A percentile compares a stretch with the other conserved stretches of the same genome.
phyloP scores from a whole-genome alignment of 1,140 invertebrate species.

The Aphidius ervi region DNA sequence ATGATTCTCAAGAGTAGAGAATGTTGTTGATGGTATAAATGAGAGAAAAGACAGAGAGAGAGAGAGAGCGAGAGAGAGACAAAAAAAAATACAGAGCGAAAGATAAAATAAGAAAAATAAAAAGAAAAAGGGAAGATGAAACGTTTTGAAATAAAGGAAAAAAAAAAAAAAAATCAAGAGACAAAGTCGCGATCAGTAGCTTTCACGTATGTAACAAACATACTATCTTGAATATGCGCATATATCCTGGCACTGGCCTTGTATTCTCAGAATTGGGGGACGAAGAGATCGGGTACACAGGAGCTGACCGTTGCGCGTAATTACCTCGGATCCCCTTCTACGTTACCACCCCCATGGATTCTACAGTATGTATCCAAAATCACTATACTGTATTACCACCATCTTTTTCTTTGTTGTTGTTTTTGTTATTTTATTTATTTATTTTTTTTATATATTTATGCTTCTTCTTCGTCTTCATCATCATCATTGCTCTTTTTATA shows the following conservation, averaged over 20 bases:
- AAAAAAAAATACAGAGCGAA: not conserved
- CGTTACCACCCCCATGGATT: conserved; percentile 5
- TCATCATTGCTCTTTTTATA: not conserved
- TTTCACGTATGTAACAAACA: conserved; percentile 49
- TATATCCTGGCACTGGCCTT: conserved; percentile 41
- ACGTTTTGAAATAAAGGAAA: not conserved
- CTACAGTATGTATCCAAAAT: too few relatives aligned
- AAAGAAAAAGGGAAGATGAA: conserved; percentile 7
- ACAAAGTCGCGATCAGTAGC: conserved; percentile 33
- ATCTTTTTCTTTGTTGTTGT: not conserved
- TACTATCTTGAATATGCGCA: conserved; percentile 55
- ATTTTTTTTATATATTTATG: not conserved
- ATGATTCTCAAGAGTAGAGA: not conserved
- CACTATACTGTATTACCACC: not conserved
- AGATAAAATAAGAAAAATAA: conserved; percentile 3
- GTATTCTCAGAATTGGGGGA: conserved; percentile 48
- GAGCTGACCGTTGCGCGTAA: conserved; percentile 48
- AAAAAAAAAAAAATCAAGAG: not conserved
- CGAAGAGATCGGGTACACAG: conserved; percentile 34
- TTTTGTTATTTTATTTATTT: not conserved
- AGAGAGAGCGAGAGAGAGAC: too few relatives aligned
- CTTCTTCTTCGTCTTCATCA: not conserved
- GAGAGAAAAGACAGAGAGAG: too few relatives aligned
- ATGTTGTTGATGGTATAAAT: not conserved
- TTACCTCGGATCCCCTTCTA: conserved; percentile 34